A percentile compares a stretch with the other conserved stretches of the same genome.
Evolutionary conservation across 2,113 vertebrate species (phyloP).

Genomic region (Ammodytes marinus): DNA sequence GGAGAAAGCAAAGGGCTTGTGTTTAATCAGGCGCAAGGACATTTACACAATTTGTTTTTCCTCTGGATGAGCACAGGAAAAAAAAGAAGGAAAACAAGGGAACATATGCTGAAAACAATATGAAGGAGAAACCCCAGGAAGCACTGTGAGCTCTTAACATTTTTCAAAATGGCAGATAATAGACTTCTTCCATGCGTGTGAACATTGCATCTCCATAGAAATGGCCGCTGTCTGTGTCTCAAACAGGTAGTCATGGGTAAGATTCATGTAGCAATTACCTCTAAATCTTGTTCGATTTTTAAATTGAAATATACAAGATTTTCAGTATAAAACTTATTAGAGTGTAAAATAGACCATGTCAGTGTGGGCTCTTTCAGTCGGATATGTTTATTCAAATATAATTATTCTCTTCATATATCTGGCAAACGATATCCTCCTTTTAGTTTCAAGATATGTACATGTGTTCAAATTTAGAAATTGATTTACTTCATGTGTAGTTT

Average conservation of each 20-base stretch:
- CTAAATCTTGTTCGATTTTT: conserved; percentile 76
- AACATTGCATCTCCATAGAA: conserved; percentile 85
- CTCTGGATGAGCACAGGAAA: conserved; percentile 65
- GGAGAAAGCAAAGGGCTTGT: conserved; percentile 50
- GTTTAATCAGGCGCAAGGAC: conserved; percentile 75
- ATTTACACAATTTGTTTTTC: conserved; percentile 82
- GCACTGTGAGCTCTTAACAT: conserved; percentile 69
- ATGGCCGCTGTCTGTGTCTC: conserved; percentile 77
- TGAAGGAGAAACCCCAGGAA: conserved; percentile 59
- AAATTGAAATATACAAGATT: background rate
- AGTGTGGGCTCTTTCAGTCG: background rate
- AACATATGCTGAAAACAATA: conserved; percentile 67
- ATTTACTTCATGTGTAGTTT: background rate
- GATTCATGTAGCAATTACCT: conserved; percentile 68
- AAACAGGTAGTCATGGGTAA: conserved; percentile 73
- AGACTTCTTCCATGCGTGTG: conserved; percentile 84
- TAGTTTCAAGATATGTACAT: background rate
- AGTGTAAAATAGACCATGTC: background rate
- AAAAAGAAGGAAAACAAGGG: conserved; percentile 63
- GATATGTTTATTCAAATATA: background rate
- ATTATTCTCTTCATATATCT: background rate
- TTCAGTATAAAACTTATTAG: background rate
- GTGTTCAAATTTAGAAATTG: background rate
- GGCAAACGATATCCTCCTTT: background rate
- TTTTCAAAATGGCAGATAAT: conserved; percentile 82